Conservation (phyloP, 1,140 invertebrate genomes). For the Coelopa frigida region DNA sequence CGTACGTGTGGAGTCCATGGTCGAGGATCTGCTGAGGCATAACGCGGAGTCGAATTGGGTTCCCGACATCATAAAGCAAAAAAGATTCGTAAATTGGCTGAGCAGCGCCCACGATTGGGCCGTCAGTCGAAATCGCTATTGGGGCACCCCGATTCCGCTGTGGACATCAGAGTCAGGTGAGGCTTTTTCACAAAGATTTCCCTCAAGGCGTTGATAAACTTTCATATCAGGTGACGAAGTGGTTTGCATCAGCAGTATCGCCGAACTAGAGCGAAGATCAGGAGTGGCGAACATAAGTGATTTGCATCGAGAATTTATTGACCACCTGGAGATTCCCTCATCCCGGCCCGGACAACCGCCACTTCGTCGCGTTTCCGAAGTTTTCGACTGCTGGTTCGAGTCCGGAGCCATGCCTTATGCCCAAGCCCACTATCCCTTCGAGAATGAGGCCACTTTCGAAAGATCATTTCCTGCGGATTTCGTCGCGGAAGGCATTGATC, state of each 20-base stretch:
- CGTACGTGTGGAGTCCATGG: constrained; percentile 87
- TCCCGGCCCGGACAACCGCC: constrained; percentile 70
- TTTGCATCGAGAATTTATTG: constrained; percentile 92
- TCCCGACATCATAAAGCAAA: constrained; percentile 96
- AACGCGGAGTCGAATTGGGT: constrained; percentile 96
- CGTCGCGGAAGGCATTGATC: constrained; percentile 98
- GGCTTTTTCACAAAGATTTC: too few species aligned
- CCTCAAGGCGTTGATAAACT: too few species aligned
- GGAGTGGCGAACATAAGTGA: constrained; percentile 74
- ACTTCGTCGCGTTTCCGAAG: constrained; percentile 80
- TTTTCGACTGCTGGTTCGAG: constrained; percentile 99
- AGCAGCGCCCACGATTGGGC: constrained; percentile 97
- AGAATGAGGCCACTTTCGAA: constrained; percentile 86
- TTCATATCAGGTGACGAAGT: constrained; percentile 90
- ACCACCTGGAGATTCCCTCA: constrained; percentile 91
- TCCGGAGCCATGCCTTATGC: constrained; percentile 99
- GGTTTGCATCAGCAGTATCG: constrained; percentile 90
- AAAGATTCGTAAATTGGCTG: constrained; percentile 98
- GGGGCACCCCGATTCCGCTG: constrained; percentile 99
- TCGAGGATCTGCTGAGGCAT: constrained; percentile 67
- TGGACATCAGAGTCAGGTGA: too few species aligned
- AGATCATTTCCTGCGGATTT: constrained; percentile 98
- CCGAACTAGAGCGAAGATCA: constrained; percentile 77
- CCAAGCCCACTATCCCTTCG: constrained; percentile 94
- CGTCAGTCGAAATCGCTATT: constrained; percentile 93